Evolutionary conservation across 2,797 vertebrate species (phyloP), one percentile per base, ranked within the genome.

Genomic region (Darevskia nairensis): DNA sequence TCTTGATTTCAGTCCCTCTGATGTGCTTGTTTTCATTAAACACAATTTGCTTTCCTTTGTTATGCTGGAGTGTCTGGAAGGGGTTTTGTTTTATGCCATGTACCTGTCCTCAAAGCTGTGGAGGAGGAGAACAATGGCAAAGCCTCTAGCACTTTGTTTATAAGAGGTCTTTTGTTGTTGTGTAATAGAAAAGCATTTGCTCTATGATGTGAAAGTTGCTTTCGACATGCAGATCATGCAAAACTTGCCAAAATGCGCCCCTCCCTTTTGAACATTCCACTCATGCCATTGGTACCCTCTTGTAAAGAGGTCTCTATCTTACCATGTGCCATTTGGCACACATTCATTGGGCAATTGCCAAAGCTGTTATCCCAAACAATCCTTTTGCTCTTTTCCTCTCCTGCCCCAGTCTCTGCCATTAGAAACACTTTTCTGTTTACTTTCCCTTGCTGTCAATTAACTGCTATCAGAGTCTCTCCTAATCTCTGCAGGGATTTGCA

Each of bases 141-240:
- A 92, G 93, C 94, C 94, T 93, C 76, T 1, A 94, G 94, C 92
- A 86, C 86, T 95, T 95, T 94, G 86, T 94, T 94, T 96, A 89
- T 88, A 88, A 80, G 91, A 96, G 91, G 87, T 91, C 95, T 92
- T 94, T 92, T 82, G 15, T 59, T 17, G 3, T 59, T 68, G 46
- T 55, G n/a, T 55, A 80, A 85, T 39, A 76, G 27, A 69, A 85
- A 86, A 78, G 61, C 10, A 82, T 85, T 86, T 86, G 23, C 79
- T 94, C 84, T 92, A 27, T 88, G 94, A 3, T 55, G 88, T 90
- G 89, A 92, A 93, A 90, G 88, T 78, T 93, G 91, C 94, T 94
- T 97, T 97, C 97, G 94, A 96, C 96, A 96, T 97, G 95, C 92
- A 97, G 95, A 97, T 97, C 90, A 94, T 96, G 94, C 69, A 91